Percentiles rank a stretch among this genome's conserved stretches.
phyloP scores from a whole-genome alignment of 2,888 invertebrate genomes.

The Bruchidius siliquastri region DNA sequence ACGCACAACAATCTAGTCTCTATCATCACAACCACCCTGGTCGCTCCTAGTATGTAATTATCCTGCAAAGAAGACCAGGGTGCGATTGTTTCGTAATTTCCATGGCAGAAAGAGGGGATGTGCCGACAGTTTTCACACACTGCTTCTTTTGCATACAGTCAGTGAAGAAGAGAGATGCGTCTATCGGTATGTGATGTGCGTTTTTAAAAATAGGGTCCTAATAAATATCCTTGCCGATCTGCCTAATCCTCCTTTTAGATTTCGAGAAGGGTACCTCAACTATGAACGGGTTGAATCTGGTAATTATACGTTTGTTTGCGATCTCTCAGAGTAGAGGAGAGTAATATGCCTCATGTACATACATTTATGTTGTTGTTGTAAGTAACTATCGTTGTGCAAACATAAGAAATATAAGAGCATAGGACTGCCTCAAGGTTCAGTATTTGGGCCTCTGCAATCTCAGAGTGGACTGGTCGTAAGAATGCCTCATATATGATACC shows the following conservation, averaged over 20 bases:
- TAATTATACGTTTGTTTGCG: conserved; percentile 25
- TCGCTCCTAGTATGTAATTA: neutral
- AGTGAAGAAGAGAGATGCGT: conserved; percentile 4
- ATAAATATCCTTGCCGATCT: conserved; percentile 39
- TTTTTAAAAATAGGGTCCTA: conserved; percentile 28
- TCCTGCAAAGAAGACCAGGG: conserved; percentile 4
- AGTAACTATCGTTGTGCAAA: no score
- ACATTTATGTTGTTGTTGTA: no score
- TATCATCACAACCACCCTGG: neutral
- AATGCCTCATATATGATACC: no score
- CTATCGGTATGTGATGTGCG: neutral
- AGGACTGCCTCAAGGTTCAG: no score
- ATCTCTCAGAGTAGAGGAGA: neutral
- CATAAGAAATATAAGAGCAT: no score
- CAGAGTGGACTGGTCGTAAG: no score
- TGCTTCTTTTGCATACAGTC: conserved; percentile 20
- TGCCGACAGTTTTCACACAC: conserved; percentile 18
- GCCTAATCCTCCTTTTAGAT: conserved; percentile 33
- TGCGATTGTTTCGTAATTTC: conserved; percentile 19
- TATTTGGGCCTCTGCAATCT: no score
- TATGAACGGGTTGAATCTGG: conserved; percentile 18
- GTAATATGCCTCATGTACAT: no score
- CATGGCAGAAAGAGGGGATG: conserved; percentile 9
- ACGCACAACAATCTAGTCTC: neutral
- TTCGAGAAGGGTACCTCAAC: conserved; percentile 16